Evolutionary conservation across 2,113 vertebrate genomes (phyloP).

Genomic region (Notechis scutatus): DNA sequence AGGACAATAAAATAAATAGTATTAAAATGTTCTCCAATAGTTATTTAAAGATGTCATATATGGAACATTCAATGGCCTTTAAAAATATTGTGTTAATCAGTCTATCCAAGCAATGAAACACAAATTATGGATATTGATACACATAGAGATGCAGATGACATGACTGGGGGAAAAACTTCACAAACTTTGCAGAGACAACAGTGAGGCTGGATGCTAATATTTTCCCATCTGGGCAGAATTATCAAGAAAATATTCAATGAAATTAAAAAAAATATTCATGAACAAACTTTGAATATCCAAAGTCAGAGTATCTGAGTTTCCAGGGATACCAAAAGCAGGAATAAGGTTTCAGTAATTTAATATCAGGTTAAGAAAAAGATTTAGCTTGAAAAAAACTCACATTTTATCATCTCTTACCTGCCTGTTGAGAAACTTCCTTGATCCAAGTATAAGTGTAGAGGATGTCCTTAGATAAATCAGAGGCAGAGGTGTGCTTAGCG

Average conservation of each 20-base stretch:
- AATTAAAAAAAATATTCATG: neutral
- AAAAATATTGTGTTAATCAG: slow-evolving; percentile 1
- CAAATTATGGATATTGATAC: neutral
- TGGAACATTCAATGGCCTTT: neutral
- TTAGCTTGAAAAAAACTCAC: slow-evolving; percentile 47
- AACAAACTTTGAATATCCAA: neutral
- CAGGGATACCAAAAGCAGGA: slow-evolving; percentile 33
- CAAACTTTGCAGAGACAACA: slow-evolving; percentile 44
- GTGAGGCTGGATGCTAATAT: slow-evolving; percentile 23
- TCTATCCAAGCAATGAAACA: neutral
- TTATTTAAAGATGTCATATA: neutral
- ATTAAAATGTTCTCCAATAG: neutral
- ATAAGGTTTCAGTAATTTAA: slow-evolving; percentile 30
- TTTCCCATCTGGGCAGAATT: slow-evolving; percentile 7
- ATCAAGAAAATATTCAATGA: neutral
- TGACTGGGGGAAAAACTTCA: slow-evolving; percentile 40
- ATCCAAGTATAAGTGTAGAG: slow-evolving; percentile 54
- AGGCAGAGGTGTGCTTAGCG: slow-evolving; percentile 58
- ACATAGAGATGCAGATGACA: slow-evolving; percentile 33
- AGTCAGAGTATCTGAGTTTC: slow-evolving; percentile 21
- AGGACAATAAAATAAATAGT: neutral
- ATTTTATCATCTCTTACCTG: slow-evolving; percentile 74
- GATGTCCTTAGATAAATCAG: slow-evolving; percentile 61
- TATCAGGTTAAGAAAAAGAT: neutral
- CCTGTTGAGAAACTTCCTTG: slow-evolving; percentile 61